phyloP scores from a whole-genome alignment of 2,113 vertebrate genomes.

The Atlantisia rogersi region DNA sequence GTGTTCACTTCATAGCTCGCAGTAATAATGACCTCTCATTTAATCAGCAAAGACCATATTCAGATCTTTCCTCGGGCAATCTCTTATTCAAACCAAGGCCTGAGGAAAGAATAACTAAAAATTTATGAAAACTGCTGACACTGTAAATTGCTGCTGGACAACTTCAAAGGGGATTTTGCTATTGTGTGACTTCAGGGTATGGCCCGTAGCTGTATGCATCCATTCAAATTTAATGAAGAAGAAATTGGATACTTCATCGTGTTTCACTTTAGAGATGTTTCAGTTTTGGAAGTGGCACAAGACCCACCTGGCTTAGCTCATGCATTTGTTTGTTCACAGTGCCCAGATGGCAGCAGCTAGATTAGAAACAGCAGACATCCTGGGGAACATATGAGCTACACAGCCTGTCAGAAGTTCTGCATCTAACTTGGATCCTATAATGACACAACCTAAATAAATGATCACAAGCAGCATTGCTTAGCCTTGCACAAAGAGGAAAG shows the following conservation, averaged over 20 bases:
- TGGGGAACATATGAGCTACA: not conserved
- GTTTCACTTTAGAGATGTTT: not conserved
- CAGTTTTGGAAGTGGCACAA: not conserved
- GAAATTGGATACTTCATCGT: rapidly evolving
- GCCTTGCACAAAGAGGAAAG: not conserved
- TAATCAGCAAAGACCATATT: not conserved
- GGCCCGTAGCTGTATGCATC: not conserved
- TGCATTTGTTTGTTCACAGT: not conserved
- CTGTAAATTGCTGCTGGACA: not conserved
- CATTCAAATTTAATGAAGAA: not conserved
- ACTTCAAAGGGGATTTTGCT: not conserved
- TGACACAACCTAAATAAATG: not conserved
- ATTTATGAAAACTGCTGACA: not conserved
- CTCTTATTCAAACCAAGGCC: not conserved
- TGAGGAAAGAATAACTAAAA: not conserved
- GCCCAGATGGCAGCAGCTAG: not conserved
- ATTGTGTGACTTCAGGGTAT: not conserved
- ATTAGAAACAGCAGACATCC: not conserved
- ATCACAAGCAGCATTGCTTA: not conserved
- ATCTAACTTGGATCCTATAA: not conserved
- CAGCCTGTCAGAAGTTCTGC: not conserved
- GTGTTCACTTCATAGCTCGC: not conserved
- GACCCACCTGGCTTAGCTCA: not conserved
- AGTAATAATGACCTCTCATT: not conserved
- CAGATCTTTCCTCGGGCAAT: not conserved